phyloP scores from a whole-genome alignment of 2,113 vertebrate genomes.

The Paradoxurus hermaphroditus region DNA sequence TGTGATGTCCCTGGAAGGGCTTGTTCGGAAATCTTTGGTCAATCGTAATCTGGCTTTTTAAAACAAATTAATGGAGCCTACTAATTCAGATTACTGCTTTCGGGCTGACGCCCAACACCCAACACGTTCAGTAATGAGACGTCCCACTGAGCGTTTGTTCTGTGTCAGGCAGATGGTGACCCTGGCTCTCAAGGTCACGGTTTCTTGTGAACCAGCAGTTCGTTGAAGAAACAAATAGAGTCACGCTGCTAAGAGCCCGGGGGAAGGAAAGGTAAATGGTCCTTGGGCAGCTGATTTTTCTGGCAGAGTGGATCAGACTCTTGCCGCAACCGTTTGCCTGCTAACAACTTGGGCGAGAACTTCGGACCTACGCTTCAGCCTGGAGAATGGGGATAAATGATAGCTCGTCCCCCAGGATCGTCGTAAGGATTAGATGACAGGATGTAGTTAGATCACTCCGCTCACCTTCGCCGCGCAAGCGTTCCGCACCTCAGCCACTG shows the following conservation, averaged over 20 bases:
- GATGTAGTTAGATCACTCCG: too few species aligned
- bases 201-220: not conserved
- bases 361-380: not conserved
- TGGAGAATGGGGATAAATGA: not conserved
- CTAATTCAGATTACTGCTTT: not conserved
- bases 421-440: not conserved
- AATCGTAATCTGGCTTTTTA: not conserved
- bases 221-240: not conserved
- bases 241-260: not conserved
- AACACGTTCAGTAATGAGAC: fast-evolving
- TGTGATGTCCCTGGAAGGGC: not conserved
- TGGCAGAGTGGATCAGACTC: not conserved
- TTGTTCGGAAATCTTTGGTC: not conserved
- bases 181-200: not conserved
- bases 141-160: not conserved
- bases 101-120: not conserved
- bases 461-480: not conserved
- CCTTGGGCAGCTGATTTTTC: not conserved
- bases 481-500: too few species aligned
- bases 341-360: not conserved
- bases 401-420: not conserved
- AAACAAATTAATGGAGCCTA: not conserved
- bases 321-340: not conserved
- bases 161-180: not conserved
- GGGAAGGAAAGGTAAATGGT: not conserved